A percentile compares a stretch with the other conserved stretches of the same genome.
phyloP scores from a whole-genome alignment of 1,140 invertebrate genomes.

The Potamilus streckersoni region DNA sequence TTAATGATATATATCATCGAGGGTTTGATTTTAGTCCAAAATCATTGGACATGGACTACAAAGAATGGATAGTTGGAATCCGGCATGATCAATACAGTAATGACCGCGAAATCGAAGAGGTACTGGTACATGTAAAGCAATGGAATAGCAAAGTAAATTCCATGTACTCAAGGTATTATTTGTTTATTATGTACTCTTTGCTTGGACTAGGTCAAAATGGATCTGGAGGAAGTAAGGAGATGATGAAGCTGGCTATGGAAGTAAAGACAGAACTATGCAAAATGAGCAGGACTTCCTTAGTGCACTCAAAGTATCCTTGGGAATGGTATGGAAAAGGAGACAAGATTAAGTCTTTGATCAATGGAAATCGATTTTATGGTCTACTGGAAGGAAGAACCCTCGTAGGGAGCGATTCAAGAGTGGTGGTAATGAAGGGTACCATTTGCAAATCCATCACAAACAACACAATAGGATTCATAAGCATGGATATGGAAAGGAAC shows the following conservation, averaged over 20 bases:
- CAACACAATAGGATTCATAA: constrained; percentile 19
- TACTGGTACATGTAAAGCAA: constrained; percentile 15
- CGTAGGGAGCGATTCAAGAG: not conserved
- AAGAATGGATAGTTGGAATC: constrained; percentile 37
- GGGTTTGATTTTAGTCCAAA: constrained; percentile 4
- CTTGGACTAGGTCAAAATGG: constrained; percentile 26
- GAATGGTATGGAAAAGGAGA: constrained; percentile 35
- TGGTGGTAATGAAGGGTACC: constrained; percentile 32
- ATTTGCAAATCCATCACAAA: constrained; percentile 23
- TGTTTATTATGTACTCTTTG: constrained; percentile 26
- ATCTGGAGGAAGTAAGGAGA: constrained; percentile 25
- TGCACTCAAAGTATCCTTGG: constrained; percentile 16
- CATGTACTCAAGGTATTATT: constrained; percentile 28
- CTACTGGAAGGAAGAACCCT: constrained; percentile 2
- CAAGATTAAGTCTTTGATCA: constrained; percentile 25
- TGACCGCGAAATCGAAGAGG: constrained; percentile 23
- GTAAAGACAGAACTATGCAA: constrained; percentile 26
- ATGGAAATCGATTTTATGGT: constrained; percentile 13
- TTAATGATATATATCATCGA: constrained; percentile 6
- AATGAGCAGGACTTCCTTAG: constrained; percentile 11
- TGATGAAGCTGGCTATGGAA: constrained; percentile 19
- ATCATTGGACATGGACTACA: constrained; percentile 34
- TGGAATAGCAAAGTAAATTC: constrained; percentile 26
- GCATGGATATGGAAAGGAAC: constrained; percentile 31
- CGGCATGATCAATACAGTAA: constrained; percentile 12